A percentile compares a stretch with the other conserved stretches of the same genome.
These are phyloP conservation scores for Cariama cristata DNA, from an alignment of 2,113 vertebrate species.

Conservation along the genomic window DNA sequence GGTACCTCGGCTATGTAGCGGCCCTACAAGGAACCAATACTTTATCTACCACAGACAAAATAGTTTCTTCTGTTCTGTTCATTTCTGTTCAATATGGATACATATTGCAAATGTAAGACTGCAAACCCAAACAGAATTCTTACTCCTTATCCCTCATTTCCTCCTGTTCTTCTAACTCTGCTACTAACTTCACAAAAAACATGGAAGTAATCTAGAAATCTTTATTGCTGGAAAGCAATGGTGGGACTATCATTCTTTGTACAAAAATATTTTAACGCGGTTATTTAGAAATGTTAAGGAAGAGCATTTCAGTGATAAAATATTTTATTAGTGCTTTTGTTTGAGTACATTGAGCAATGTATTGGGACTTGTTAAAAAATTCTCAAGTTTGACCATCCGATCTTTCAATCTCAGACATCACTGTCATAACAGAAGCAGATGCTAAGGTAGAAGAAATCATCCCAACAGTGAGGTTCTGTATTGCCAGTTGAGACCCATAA, in stretches of 20 bases:
- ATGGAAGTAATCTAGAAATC: not conserved
- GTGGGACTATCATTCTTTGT: not conserved
- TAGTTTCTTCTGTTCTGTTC: not conserved
- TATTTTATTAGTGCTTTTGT: slow-evolving; percentile 54
- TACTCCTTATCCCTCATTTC: not conserved
- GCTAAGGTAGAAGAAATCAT: not conserved
- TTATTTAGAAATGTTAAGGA: slow-evolving; percentile 35
- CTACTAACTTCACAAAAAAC: not conserved
- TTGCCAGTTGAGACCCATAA: not conserved
- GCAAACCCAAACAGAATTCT: not conserved
- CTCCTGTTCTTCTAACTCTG: not conserved
- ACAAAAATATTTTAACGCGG: slow-evolving; percentile 47
- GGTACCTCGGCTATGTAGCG: too few species aligned
- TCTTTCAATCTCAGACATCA: not conserved
- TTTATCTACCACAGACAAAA: not conserved
- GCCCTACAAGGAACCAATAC: not conserved
- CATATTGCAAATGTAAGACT: not conserved
- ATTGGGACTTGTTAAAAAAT: not conserved
- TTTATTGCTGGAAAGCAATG: slow-evolving; percentile 47
- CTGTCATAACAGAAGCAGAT: not conserved
- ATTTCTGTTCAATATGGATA: not conserved
- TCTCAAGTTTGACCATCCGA: not conserved
- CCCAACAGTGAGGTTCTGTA: not conserved
- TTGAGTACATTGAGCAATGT: not conserved
- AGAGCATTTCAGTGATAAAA: slow-evolving; percentile 57